Percentiles rank a stretch among this genome's conserved stretches.
Evolutionary conservation across 2,113 vertebrate species (phyloP).

Genomic region (Phyllostomus discolor): DNA sequence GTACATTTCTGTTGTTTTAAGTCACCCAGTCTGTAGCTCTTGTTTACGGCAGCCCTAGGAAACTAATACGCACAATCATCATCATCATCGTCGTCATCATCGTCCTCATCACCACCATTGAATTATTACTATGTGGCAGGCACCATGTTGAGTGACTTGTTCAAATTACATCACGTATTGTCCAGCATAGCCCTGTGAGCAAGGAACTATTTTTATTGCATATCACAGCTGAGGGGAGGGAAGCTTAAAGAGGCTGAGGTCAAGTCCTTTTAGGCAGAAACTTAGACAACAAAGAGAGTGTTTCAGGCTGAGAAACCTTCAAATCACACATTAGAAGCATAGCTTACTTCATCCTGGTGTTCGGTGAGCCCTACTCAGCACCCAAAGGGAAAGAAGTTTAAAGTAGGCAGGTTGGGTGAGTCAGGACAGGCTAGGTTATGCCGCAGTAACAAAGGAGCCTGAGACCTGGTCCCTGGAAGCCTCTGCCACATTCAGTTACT

Average conservation of each 20-base stretch:
- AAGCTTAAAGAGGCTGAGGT: neutral
- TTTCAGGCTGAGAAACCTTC: neutral
- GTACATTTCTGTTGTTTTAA: neutral
- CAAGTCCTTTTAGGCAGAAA: neutral
- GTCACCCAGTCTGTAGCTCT: neutral
- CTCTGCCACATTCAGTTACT: neutral
- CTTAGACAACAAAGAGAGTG: neutral
- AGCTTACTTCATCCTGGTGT: neutral
- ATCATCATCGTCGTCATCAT: neutral
- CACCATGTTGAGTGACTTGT: neutral
- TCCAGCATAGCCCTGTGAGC: neutral
- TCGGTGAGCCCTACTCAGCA: neutral
- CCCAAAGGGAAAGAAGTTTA: neutral
- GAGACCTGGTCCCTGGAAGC: neutral
- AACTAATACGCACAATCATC: neutral
- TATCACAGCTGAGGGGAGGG: accelerated
- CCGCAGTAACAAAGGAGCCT: neutral
- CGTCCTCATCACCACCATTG: too few relatives aligned
- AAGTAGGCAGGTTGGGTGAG: neutral
- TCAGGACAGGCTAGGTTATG: neutral
- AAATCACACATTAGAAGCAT: neutral
- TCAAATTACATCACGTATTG: neutral
- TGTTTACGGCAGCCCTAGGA: neutral
- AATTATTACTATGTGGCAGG: neutral
- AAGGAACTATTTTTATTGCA: neutral